These are phyloP conservation scores for Parauchenoglanis ngamensis DNA, from an alignment of 2,797 vertebrate genomes.

Conservation along the genomic window DNA sequence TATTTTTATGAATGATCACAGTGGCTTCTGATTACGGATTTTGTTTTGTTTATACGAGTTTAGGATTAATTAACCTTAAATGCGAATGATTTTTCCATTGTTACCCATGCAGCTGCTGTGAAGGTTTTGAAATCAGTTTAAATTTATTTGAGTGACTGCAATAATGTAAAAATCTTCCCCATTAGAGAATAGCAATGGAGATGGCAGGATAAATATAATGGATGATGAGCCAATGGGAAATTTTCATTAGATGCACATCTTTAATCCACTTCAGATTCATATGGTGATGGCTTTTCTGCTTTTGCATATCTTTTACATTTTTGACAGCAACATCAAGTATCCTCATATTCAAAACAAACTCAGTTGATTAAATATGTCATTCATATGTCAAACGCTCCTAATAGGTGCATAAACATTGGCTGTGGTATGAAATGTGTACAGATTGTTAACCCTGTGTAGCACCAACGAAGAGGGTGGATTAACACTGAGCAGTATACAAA, in stretches of 20 bases:
- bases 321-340: not conserved
- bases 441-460: not conserved
- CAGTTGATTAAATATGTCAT: slow-evolving; percentile 10
- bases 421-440: not conserved
- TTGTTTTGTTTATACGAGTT: slow-evolving; percentile 41
- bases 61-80: slow-evolving; percentile 50
- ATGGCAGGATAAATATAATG: slow-evolving; percentile 60
- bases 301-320: not conserved
- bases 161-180: slow-evolving; percentile 13
- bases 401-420: not conserved
- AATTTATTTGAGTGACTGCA: slow-evolving; percentile 29
- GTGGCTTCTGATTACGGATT: slow-evolving; percentile 4
- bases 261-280: slow-evolving; percentile 24
- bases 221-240: slow-evolving; percentile 55
- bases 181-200: slow-evolving; percentile 19
- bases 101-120: slow-evolving; percentile 21
- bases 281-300: not conserved
- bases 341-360: slow-evolving; percentile 2
- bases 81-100: slow-evolving; percentile 32
- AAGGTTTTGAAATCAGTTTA: slow-evolving; percentile 25
- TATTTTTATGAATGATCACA: slow-evolving; percentile 27
- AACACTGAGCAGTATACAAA: not conserved
- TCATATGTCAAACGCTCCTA: not conserved
- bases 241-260: slow-evolving; percentile 59
- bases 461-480: not conserved